Base-by-base conservation (phyloP, 2,888 invertebrate species). In the Drosophila nigricruria region DNA sequence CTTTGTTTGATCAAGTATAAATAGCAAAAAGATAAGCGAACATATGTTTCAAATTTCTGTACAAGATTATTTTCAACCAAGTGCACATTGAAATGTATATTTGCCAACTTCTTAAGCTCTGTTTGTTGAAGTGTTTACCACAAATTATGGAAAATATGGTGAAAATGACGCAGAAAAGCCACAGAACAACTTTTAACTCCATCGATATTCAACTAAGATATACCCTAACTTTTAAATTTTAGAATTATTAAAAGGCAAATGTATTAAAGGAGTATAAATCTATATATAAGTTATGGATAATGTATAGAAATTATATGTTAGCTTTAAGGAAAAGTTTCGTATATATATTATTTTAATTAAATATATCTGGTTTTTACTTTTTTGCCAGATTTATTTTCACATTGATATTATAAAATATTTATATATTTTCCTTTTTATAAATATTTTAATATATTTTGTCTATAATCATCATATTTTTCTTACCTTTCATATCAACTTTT, bases 71-170 rank as follows among this genome's bases (percentile, higher is more conserved):
- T 23, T 25, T 43, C 43, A 34, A 25, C 27, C 12, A 25, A 43
- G 32, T 25, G 23, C 30, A 20, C 40, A 27, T 40, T 10, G 10
- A 23, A 36, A 63, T 82, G 81, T 70, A 80, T 52, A 34, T 52
- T 52, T 52, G 50, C 50, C 50, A 34, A 27, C 50, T 23, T 77
- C 73, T 83, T 73, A 65, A 66, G 34, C 57, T 43, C 63, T 82
- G 85, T 82, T 82, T 87, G 88, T 52, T 45, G 52, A 53, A 87
- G 74, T 71, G 66, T 71, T 82, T 87, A 82, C 88, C 82, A 69
- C 85, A 87, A 70, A 81, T 87, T 77, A 70, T 67, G 66, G 68
- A 45, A 82, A 82, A 87, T 82, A 77, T 87, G 85, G 84, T 79
- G 68, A 54, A 77, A 83, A 57, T 84, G 74, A 81, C 88, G 82